Percentiles rank a stretch among this genome's conserved stretches.
phyloP scores from a whole-genome alignment of 2,113 vertebrate species.

The Myotis davidii region DNA sequence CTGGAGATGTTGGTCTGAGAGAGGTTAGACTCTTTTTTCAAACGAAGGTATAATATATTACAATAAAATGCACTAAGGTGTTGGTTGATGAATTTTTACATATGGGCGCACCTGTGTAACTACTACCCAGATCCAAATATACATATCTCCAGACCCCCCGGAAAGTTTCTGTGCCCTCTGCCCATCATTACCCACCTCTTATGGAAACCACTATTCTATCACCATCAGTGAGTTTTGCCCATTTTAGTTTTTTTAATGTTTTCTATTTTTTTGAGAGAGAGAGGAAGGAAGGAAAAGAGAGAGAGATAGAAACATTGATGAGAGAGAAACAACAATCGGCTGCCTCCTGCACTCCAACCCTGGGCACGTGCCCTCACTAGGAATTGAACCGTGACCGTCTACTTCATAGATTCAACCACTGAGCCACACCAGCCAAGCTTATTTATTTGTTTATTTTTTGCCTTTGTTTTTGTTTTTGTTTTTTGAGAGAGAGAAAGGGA shows the following conservation, averaged over 20 bases:
- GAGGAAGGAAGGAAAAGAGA: too few relatives aligned
- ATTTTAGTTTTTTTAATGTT: not conserved
- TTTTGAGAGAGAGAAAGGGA: too few relatives aligned
- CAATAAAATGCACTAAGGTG: not conserved
- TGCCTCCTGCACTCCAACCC: too few relatives aligned
- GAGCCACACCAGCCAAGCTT: too few relatives aligned
- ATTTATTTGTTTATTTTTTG: too few relatives aligned
- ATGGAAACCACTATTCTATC: not conserved
- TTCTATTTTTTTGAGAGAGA: too few relatives aligned
- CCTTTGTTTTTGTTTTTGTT: too few relatives aligned
- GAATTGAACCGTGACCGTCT: too few relatives aligned
- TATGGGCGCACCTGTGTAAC: not conserved
- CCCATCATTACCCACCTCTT: not conserved
- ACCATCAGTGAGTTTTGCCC: not conserved
- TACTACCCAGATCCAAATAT: not conserved
- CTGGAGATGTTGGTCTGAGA: not conserved
- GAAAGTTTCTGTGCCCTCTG: not conserved
- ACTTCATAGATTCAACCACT: too few relatives aligned
- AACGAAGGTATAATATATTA: not conserved
- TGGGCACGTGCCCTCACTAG: too few relatives aligned
- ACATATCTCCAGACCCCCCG: not conserved
- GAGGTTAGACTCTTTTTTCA: not conserved
- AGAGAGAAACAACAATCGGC: too few relatives aligned
- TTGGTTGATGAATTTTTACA: not conserved
- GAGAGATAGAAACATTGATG: too few relatives aligned